These are phyloP conservation scores for Pristionchus fissidentatus DNA, from an alignment of 2,888 invertebrate genomes.

Conservation along the genomic window DNA sequence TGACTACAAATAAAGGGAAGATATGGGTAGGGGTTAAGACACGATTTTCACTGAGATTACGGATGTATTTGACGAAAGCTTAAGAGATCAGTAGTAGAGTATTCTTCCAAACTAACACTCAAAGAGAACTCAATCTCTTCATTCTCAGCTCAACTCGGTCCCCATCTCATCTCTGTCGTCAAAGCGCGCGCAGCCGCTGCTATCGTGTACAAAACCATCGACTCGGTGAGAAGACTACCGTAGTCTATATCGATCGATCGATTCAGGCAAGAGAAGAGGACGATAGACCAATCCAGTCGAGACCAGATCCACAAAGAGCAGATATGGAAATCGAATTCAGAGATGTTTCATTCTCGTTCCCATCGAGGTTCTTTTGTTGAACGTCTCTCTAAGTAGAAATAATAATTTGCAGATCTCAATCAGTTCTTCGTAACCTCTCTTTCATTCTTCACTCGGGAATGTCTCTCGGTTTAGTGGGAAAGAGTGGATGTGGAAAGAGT, in stretches of 20 bases:
- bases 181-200: constrained; percentile 19
- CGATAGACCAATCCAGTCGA: background rate
- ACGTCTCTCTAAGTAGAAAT: background rate
- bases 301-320: background rate
- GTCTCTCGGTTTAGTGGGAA: constrained; percentile 11
- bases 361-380: background rate
- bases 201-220: background rate
- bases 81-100: too few relatives aligned
- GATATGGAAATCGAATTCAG: background rate
- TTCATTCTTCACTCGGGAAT: background rate
- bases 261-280: background rate
- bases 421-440: constrained; percentile 1
- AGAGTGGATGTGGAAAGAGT: constrained; percentile 47
- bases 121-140: too few relatives aligned
- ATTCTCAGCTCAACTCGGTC: background rate
- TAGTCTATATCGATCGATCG: background rate
- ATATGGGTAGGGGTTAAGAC: too few relatives aligned
- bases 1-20: too few relatives aligned
- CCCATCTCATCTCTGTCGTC: constrained; percentile 13
- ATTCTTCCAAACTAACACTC: too few relatives aligned
- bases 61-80: too few relatives aligned
- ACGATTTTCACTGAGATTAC: too few relatives aligned
- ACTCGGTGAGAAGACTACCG: background rate
- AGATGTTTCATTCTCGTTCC: background rate
- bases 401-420: background rate